A percentile compares a stretch with the other conserved stretches of the same genome.
phyloP scores from a whole-genome alignment of 2,888 invertebrate genomes.

The Stratiomys singularior region DNA sequence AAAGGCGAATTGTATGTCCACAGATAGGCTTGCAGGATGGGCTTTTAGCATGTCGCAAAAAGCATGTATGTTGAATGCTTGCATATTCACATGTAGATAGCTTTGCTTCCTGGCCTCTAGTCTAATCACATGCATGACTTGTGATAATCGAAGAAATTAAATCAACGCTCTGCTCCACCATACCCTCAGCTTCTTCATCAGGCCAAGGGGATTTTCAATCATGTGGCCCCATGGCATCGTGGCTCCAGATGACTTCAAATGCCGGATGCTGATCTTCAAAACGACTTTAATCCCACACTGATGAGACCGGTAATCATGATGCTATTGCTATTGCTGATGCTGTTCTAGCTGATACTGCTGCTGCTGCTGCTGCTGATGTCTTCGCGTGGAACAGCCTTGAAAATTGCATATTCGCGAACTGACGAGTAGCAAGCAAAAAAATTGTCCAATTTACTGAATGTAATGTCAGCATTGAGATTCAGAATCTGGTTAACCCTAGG shows the following conservation, averaged over 20 bases:
- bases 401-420: conserved; percentile 29
- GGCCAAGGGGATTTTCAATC: neutral
- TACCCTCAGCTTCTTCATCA: neutral
- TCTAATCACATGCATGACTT: conserved; percentile 44
- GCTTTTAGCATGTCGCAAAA: too few species aligned
- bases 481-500: too few species aligned
- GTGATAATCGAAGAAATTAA: conserved; percentile 44
- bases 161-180: conserved; percentile 23
- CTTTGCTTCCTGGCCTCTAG: conserved; percentile 28
- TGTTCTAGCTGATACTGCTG: too few species aligned
- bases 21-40: neutral
- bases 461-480: too few species aligned
- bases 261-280: conserved; percentile 42
- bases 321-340: too few species aligned
- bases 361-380: conserved; percentile 5
- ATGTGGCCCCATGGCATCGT: neutral
- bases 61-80: neutral
- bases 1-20: neutral
- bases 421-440: neutral
- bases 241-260: conserved; percentile 22
- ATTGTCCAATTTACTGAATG: too few species aligned
- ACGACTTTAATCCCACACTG: conserved; percentile 28
- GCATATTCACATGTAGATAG: conserved; percentile 3
- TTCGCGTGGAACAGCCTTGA: conserved; percentile 33
- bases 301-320: conserved; percentile 17